These are phyloP conservation scores for Phalacrocorax brasilianus DNA, from an alignment of 2,113 vertebrate species.

Conservation along the genomic window DNA sequence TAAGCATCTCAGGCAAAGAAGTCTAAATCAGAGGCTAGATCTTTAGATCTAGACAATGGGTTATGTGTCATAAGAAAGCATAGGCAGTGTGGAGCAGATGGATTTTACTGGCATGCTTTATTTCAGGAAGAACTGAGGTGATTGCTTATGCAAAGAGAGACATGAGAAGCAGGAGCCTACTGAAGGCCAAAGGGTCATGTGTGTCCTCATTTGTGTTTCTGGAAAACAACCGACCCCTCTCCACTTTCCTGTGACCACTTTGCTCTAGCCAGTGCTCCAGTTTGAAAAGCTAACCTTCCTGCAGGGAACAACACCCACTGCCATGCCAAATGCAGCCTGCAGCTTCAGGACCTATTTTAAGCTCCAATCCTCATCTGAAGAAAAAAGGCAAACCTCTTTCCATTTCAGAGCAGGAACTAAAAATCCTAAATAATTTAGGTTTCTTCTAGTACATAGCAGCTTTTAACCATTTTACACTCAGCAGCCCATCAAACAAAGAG, in stretches of 20 bases:
- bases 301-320: neutral
- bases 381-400: neutral
- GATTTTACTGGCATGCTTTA: slow-evolving; percentile 6
- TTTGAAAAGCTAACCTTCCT: neutral
- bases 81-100: neutral
- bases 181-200: neutral
- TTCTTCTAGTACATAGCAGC: neutral
- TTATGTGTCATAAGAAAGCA: neutral
- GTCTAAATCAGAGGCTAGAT: neutral
- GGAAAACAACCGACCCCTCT: neutral
- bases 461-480: slow-evolving; percentile 8
- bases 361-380: neutral
- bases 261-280: neutral
- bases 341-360: neutral
- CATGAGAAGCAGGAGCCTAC: neutral
- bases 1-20: neutral
- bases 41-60: neutral
- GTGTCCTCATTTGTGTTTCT: slow-evolving; percentile 19
- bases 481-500: neutral
- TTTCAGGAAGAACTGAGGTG: neutral
- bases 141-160: neutral
- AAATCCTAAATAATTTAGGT: neutral
- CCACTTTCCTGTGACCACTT: neutral
- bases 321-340: neutral
- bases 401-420: neutral